phyloP scores from a whole-genome alignment of 2,113 vertebrate genomes.

The Myodes glareolus region DNA sequence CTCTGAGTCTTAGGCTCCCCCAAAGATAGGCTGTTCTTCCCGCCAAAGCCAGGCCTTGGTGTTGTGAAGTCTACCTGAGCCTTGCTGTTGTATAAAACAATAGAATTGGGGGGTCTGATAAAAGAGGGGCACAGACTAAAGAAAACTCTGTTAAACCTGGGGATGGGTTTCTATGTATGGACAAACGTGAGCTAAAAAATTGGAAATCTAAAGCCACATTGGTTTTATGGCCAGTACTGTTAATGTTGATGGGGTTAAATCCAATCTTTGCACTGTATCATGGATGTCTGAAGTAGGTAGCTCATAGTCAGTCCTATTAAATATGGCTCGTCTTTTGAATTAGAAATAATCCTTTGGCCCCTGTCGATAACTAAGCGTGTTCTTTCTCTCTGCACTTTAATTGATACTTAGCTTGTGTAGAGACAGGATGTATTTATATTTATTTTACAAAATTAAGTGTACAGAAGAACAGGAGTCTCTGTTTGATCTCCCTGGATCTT shows the following conservation, averaged over 20 bases:
- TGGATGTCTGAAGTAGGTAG: not conserved
- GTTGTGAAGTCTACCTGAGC: not conserved
- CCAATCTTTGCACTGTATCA: not conserved
- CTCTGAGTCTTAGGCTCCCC: not conserved
- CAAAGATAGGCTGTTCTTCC: not conserved
- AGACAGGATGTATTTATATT: slow-evolving; percentile 25
- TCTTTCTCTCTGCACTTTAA: slow-evolving; percentile 34
- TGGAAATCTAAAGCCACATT: slow-evolving; percentile 6
- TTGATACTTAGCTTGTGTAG: slow-evolving; percentile 2
- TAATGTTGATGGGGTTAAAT: slow-evolving; percentile 10
- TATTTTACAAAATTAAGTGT: not conserved
- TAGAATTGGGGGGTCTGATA: not conserved
- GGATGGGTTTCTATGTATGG: not conserved
- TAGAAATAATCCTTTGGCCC: not conserved
- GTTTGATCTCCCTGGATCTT: not conserved
- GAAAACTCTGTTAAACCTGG: not conserved
- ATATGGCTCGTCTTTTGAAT: not conserved
- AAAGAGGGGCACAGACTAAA: not conserved
- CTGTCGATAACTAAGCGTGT: not conserved
- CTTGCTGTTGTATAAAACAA: not conserved
- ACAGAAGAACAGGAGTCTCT: not conserved
- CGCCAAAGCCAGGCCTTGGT: not conserved
- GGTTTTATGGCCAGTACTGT: not conserved
- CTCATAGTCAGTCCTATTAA: not conserved
- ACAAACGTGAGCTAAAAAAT: slow-evolving; percentile 21